Base-by-base conservation (phyloP, 2,113 vertebrate species). In the Morone saxatilis region DNA sequence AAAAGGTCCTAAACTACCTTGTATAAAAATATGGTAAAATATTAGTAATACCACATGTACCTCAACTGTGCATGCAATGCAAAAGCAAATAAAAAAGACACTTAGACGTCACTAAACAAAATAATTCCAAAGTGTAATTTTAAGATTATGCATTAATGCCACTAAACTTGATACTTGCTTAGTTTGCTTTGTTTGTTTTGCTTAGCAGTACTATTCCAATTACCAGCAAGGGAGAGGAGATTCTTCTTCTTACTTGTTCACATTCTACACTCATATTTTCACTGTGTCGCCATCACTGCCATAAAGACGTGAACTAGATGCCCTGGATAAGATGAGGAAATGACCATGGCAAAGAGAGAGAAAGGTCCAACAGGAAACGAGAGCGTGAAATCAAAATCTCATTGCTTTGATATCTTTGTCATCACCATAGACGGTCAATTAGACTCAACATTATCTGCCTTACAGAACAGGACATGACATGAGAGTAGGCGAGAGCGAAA, bases 361-460 rank as follows among this genome's bases (percentile, higher is more conserved):
- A 67, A 71, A 74, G 40, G 40, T 43, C 12, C 11, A 83, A 80
- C 60, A 47, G 60, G 40, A 80, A 72, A 47, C 72, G 62, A 45
- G 47, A 78, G 75, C 11, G 38, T 66, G 72, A 76, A 80, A 78
- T 81, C 20, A 63, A 87, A 91, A 83, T 85, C 68, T 48, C 40
- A 56, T 63, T 68, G 76, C 82, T 93, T 86, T 91, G 87, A 91
- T 89, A 68, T 57, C 48, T 60, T 80, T 89, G 85, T 92, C 90
- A 90, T 89, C 85, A 63, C 84, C 71, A 59, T 76, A 75, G 90
- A 78, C 74, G 76, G 45, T 74, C 69, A 83, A 76, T 91, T 88
- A 86, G 89, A 87, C 85, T 71, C 86, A 91, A 92, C 86, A 89
- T 80, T 48, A 65, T 85, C 76, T 88, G 71, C 38, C 56, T 45